Conservation (phyloP, 2,888 invertebrate genomes). For the Tiliacea aurago region DNA sequence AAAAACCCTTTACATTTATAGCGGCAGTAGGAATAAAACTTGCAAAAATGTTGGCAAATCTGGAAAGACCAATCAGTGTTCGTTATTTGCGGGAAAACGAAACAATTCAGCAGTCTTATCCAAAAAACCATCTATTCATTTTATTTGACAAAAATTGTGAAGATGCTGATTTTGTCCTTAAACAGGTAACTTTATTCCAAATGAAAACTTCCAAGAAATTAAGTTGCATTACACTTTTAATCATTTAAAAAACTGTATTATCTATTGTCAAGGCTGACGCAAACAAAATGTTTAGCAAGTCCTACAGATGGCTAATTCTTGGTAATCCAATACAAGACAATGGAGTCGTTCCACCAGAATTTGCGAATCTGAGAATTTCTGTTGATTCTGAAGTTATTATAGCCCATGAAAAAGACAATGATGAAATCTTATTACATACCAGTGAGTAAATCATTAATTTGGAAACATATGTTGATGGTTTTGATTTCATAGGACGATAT, state of each 20-base stretch:
- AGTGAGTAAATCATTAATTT: constrained; percentile 66
- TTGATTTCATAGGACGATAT: neutral
- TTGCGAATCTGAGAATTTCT: constrained; percentile 68
- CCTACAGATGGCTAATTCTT: constrained; percentile 79
- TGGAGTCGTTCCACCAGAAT: constrained; percentile 50
- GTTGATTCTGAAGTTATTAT: constrained; percentile 79
- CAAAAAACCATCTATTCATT: constrained; percentile 47
- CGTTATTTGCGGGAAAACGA: constrained; percentile 62
- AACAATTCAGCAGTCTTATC: constrained; percentile 23
- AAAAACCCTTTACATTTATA: constrained; percentile 19
- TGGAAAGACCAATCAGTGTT: constrained; percentile 61
- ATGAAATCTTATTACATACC: constrained; percentile 64
- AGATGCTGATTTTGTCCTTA: constrained; percentile 59
- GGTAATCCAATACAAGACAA: constrained; percentile 51
- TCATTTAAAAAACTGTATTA: neutral
- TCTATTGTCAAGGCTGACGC: constrained; percentile 69
- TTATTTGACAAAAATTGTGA: constrained; percentile 63
- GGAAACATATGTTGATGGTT: neutral
- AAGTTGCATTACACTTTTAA: neutral
- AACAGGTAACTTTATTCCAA: constrained; percentile 64
- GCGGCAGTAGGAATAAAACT: constrained; percentile 66
- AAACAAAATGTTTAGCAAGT: constrained; percentile 70
- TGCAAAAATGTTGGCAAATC: constrained; percentile 57
- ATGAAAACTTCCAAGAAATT: neutral
- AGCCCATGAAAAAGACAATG: constrained; percentile 58